phyloP scores from a whole-genome alignment of 2,888 invertebrate genomes.

The Exocentrus adspersus region DNA sequence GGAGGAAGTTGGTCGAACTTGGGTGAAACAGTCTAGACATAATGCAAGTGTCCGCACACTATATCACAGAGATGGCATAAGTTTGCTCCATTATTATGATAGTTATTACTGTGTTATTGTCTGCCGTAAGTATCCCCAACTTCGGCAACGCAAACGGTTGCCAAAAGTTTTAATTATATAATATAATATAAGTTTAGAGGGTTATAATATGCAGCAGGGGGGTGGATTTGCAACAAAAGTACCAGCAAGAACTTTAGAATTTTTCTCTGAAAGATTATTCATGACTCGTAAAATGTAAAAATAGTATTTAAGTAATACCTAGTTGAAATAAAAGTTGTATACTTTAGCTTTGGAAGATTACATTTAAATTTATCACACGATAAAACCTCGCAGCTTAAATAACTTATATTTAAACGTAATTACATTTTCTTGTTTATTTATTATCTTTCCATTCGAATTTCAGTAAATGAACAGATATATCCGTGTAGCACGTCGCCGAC shows the following conservation, averaged over 20 bases:
- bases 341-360: too few species aligned
- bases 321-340: too few species aligned
- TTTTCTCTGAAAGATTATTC: too few species aligned
- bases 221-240: too few species aligned
- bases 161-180: conserved; percentile 39
- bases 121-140: conserved; percentile 45
- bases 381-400: conserved; percentile 21
- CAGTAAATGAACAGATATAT: conserved; percentile 27
- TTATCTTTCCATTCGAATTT: conserved; percentile 25
- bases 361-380: conserved; percentile 15
- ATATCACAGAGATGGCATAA: conserved; percentile 50
- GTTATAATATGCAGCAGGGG: not conserved
- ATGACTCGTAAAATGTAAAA: too few species aligned
- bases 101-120: conserved; percentile 58
- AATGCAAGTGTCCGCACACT: conserved; percentile 45
- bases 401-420: conserved; percentile 19
- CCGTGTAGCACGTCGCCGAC: conserved; percentile 15
- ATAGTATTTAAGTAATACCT: too few species aligned
- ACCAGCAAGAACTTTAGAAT: too few species aligned
- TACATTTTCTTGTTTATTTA: conserved; percentile 25
- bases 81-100: conserved; percentile 52
- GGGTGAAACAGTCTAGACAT: conserved; percentile 54
- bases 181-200: not conserved
- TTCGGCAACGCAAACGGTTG: conserved; percentile 40
- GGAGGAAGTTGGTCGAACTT: conserved; percentile 39